Percentiles rank a stretch among this genome's conserved stretches.
These are phyloP conservation scores for Heliconius nattereri DNA, from an alignment of 1,140 invertebrate species.

Conservation along the genomic window DNA sequence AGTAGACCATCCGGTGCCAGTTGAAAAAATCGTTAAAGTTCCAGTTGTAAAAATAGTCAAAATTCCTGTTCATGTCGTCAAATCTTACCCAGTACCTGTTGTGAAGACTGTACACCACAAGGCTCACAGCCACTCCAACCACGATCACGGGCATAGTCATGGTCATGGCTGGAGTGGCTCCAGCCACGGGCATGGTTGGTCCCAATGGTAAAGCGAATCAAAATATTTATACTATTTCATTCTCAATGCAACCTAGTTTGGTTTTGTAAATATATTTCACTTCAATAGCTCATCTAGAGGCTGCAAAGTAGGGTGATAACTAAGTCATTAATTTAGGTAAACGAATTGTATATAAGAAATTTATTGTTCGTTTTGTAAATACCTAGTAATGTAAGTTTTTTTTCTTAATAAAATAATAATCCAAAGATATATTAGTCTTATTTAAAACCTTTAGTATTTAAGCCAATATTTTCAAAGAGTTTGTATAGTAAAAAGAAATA, in stretches of 20 bases:
- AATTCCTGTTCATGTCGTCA: slow-evolving; percentile 69
- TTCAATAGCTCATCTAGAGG: slow-evolving; percentile 73
- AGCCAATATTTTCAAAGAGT: neutral
- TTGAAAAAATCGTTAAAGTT: slow-evolving; percentile 72
- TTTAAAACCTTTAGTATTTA: slow-evolving; percentile 28
- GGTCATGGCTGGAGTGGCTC: neutral
- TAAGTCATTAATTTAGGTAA: slow-evolving; percentile 78
- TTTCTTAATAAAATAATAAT: slow-evolving; percentile 67
- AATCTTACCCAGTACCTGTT: slow-evolving; percentile 69
- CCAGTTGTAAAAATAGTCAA: slow-evolving; percentile 68
- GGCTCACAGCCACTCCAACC: slow-evolving; percentile 37
- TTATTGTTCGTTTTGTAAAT: slow-evolving; percentile 66
- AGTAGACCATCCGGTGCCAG: slow-evolving; percentile 69
- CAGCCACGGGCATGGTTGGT: slow-evolving; percentile 48
- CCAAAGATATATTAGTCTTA: slow-evolving; percentile 62
- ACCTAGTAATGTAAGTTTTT: slow-evolving; percentile 62
- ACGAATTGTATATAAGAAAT: slow-evolving; percentile 51
- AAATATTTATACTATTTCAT: slow-evolving; percentile 34
- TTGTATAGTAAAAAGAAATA: neutral
- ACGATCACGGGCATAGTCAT: neutral
- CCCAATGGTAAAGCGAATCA: slow-evolving; percentile 48
- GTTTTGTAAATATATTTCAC: slow-evolving; percentile 67
- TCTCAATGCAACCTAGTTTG: slow-evolving; percentile 49
- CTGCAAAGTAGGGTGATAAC: slow-evolving; percentile 78
- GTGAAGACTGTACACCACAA: slow-evolving; percentile 75